phyloP scores from a whole-genome alignment of 2,113 vertebrate genomes.

The Syngnathus floridae region DNA sequence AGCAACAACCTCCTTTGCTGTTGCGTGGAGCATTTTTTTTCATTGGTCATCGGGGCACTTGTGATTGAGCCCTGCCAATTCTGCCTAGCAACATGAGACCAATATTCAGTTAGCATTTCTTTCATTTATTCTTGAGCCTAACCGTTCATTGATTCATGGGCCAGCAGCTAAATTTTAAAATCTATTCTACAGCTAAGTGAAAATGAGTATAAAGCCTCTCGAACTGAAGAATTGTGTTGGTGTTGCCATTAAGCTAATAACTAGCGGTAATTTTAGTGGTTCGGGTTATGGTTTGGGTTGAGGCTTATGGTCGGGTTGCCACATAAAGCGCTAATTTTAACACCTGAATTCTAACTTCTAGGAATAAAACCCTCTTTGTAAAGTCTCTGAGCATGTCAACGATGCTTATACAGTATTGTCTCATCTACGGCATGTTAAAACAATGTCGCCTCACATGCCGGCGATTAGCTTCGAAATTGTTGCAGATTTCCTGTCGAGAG shows the following conservation, averaged over 20 bases:
- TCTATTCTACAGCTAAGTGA: no score
- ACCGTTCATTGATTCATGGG: no score
- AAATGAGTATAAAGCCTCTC: no score
- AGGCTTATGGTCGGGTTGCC: not conserved
- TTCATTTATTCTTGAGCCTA: no score
- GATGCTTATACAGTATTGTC: not conserved
- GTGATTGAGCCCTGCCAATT: not conserved
- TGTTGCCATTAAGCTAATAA: no score
- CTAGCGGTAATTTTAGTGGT: no score
- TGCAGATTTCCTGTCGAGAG: constrained; percentile 1
- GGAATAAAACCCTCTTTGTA: not conserved
- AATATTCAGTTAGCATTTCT: no score
- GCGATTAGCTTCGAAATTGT: not conserved
- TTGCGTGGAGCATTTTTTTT: not conserved
- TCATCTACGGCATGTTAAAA: not conserved
- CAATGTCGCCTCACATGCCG: not conserved
- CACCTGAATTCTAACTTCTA: not conserved
- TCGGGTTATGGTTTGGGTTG: no score
- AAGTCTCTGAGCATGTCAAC: not conserved
- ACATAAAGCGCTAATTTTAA: not conserved
- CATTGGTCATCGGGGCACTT: not conserved
- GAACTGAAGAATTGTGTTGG: no score
- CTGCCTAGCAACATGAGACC: not conserved
- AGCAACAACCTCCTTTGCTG: not conserved
- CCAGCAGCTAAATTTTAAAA: no score